Evolutionary conservation across 2,113 vertebrate genomes (phyloP).

Genomic region (Mandrillus leucophaeus): DNA sequence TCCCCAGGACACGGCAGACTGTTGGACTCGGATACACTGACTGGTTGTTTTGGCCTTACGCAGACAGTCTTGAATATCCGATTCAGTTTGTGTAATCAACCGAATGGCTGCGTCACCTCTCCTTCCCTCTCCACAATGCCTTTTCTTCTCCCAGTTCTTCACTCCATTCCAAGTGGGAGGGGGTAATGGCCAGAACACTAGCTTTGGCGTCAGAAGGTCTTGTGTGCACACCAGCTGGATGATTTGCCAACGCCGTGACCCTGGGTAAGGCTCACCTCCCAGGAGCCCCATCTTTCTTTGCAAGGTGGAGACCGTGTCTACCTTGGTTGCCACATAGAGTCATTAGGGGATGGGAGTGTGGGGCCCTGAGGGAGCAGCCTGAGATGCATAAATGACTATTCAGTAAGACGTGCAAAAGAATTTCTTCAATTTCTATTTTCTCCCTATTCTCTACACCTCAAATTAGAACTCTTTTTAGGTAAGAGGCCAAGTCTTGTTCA

Average conservation of each 20-base stretch:
- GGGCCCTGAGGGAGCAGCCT: accelerated
- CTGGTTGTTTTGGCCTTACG: background rate
- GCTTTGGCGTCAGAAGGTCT: background rate
- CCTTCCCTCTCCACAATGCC: background rate
- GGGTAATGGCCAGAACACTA: accelerated
- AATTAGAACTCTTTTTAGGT: background rate
- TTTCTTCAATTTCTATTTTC: background rate
- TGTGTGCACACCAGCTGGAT: background rate
- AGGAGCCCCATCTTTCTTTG: background rate
- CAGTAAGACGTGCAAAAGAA: accelerated
- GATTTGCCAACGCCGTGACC: background rate
- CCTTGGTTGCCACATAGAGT: too few species aligned
- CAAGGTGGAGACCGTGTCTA: background rate
- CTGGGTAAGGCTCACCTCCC: background rate
- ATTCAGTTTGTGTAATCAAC: slow-evolving; percentile 2
- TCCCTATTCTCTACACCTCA: background rate
- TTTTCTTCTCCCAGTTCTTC: background rate
- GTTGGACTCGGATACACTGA: background rate
- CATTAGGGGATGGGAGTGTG: accelerated
- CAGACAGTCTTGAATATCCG: slow-evolving; percentile 1
- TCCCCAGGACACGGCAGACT: background rate
- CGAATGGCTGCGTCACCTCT: background rate
- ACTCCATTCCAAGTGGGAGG: background rate
- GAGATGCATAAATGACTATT: accelerated
- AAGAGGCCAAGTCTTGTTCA: background rate